These are phyloP conservation scores for Bubo bubo DNA, from an alignment of 2,113 vertebrate species.

Conservation along the genomic window DNA sequence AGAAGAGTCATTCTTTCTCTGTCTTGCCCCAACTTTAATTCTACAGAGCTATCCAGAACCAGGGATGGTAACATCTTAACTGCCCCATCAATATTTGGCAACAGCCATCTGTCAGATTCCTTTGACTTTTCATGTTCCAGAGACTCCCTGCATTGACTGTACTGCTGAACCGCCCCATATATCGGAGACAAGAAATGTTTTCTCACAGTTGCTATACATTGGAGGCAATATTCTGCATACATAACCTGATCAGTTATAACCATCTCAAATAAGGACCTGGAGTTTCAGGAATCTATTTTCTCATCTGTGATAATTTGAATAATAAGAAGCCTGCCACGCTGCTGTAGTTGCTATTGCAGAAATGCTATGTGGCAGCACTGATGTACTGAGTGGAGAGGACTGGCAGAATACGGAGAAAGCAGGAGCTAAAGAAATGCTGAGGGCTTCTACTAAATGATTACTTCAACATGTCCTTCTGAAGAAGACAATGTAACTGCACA, in stretches of 20 bases:
- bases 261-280: not conserved
- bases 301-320: not conserved
- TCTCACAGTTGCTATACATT: not conserved
- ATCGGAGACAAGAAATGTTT: not conserved
- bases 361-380: not conserved
- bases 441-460: not conserved
- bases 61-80: not conserved
- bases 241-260: not conserved
- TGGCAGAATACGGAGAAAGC: not conserved
- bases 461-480: not conserved
- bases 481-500: not conserved
- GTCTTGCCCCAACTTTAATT: not conserved
- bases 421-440: not conserved
- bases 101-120: not conserved
- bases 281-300: not conserved
- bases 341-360: not conserved
- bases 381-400: not conserved
- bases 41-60: not conserved
- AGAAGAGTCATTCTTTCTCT: not conserved
- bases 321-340: not conserved
- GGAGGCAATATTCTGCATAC: not conserved
- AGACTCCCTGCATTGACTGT: not conserved
- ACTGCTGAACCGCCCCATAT: not conserved
- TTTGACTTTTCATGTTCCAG: not conserved
- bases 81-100: not conserved